Conservation (phyloP, 2,797 vertebrate genomes). For the Sternarchorhynchus goeldii region DNA sequence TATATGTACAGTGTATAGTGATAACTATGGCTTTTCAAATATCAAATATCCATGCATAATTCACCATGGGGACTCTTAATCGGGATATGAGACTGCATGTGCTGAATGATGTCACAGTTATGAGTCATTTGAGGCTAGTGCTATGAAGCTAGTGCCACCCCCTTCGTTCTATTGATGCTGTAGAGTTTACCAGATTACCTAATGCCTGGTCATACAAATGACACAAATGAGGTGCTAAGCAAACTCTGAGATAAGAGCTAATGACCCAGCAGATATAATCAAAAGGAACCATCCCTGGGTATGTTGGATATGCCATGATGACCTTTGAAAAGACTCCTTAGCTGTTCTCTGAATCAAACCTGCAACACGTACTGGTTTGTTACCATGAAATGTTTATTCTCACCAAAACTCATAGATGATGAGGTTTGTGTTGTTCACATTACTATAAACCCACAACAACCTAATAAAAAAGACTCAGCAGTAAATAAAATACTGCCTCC, state of each 20-base stretch:
- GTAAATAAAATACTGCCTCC: not conserved
- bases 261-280: conserved; percentile 5
- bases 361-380: not conserved
- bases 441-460: not conserved
- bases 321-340: not conserved
- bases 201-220: conserved; percentile 48
- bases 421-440: not conserved
- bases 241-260: conserved; percentile 68
- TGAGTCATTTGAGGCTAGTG: conserved; percentile 33
- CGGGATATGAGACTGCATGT: conserved; percentile 11
- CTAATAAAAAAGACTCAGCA: not conserved
- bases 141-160: conserved; percentile 24
- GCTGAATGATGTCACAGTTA: conserved; percentile 8
- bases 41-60: conserved; percentile 19
- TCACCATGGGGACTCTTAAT: not conserved
- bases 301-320: not conserved
- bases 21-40: not conserved
- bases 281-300: not conserved
- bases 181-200: conserved; percentile 55
- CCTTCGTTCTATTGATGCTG: conserved; percentile 1
- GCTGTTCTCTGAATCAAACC: not conserved
- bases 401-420: not conserved
- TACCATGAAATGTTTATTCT: not conserved
- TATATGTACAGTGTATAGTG: not conserved
- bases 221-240: conserved; percentile 59